phyloP scores from a whole-genome alignment of 2,888 invertebrate species.

The Trichacis sp. region DNA sequence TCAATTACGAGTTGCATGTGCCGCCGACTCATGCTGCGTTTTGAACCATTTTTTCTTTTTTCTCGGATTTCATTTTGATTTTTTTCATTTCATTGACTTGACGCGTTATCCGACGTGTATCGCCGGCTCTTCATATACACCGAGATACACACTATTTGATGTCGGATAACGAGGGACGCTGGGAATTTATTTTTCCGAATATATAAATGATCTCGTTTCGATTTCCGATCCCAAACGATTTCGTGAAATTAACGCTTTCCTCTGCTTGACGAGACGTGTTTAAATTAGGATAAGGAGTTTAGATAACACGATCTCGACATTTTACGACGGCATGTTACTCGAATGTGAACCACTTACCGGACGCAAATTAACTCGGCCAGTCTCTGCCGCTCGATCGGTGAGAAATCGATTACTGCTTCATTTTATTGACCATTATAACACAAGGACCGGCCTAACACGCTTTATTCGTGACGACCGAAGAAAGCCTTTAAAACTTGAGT shows the following conservation, averaged over 20 bases:
- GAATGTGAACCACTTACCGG: constrained; percentile 59
- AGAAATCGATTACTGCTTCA: constrained; percentile 60
- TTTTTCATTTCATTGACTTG: too few species aligned
- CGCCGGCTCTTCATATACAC: too few species aligned
- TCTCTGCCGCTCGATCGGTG: constrained; percentile 50
- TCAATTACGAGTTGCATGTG: too few species aligned
- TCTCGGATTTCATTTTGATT: too few species aligned
- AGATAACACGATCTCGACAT: constrained; percentile 51
- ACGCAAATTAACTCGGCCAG: constrained; percentile 56
- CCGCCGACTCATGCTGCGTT: too few species aligned
- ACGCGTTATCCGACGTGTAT: too few species aligned
- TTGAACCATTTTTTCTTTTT: too few species aligned
- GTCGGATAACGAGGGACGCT: background rate
- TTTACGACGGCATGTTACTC: constrained; percentile 50
- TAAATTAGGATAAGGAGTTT: constrained; percentile 45
- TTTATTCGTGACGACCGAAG: constrained; percentile 26
- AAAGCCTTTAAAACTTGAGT: constrained; percentile 37
- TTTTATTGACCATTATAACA: constrained; percentile 60
- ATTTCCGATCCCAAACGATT: background rate
- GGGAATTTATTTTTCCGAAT: background rate
- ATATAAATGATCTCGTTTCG: background rate
- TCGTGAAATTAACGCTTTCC: constrained; percentile 5
- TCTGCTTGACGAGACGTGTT: constrained; percentile 17
- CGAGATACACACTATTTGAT: background rate
- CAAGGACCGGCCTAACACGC: constrained; percentile 53